These are phyloP conservation scores for Serripes groenlandicus DNA, from an alignment of 2,888 invertebrate species.

Conservation along the genomic window DNA sequence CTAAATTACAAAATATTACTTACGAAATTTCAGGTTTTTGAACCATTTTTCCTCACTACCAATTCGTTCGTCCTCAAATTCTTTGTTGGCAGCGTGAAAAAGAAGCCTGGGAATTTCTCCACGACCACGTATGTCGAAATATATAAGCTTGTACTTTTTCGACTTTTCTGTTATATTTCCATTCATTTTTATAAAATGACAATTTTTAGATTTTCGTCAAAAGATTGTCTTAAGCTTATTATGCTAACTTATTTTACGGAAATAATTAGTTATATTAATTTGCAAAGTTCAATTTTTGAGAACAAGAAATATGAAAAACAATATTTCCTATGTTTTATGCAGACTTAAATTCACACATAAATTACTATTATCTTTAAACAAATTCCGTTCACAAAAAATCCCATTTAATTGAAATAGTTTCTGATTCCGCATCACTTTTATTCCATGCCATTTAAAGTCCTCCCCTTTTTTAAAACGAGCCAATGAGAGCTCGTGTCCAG, in stretches of 20 bases:
- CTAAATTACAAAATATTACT: too few relatives aligned
- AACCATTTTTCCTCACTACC: conserved; percentile 53
- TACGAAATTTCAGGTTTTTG: conserved; percentile 40
- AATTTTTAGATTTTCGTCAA: too few relatives aligned
- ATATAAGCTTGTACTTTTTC: conserved; percentile 48
- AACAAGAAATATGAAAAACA: too few relatives aligned
- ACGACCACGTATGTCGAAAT: conserved; percentile 59
- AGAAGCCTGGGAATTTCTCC: conserved; percentile 60
- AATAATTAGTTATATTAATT: too few relatives aligned
- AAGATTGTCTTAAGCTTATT: too few relatives aligned
- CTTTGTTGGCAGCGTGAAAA: conserved; percentile 56
- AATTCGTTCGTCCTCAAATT: conserved; percentile 55
- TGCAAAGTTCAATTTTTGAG: too few relatives aligned
- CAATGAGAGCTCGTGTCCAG: conserved; percentile 1
- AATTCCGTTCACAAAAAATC: conserved; percentile 3
- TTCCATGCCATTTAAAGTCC: not conserved
- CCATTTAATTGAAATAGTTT: not conserved
- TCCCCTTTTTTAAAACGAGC: conserved; percentile 1
- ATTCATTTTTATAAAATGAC: conserved; percentile 33
- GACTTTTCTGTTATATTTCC: conserved; percentile 7
- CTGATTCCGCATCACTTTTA: conserved; percentile 22
- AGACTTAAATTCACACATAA: too few relatives aligned
- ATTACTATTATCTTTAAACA: not conserved
- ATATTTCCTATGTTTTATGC: too few relatives aligned
- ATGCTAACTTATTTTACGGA: too few relatives aligned